Evolutionary conservation across 2,888 invertebrate genomes (phyloP), one percentile per base, ranked within the genome.

Genomic region (Drosophila rellima): DNA sequence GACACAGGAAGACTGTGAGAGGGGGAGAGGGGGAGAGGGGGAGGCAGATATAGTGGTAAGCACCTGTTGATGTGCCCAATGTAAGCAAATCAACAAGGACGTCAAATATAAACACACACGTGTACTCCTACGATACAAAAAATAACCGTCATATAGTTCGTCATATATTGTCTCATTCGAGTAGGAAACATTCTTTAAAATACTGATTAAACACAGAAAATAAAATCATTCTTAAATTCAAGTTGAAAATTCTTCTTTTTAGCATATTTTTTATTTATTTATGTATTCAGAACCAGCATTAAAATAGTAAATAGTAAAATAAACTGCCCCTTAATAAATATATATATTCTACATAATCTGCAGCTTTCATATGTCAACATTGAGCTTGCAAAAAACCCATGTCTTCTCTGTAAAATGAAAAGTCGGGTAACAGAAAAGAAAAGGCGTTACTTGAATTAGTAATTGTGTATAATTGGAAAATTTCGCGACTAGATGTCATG

Each of bases 1-100:
- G 10, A 37, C 15, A 40, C 23, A 39, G 37, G 7, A 4, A 15
- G 35, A 31, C 20, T n/a, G 31, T 15, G 48, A 29, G 4, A 45
- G 26, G 4, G 29, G 6, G 17, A 47, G 11, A 33, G 39, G 23
- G 20, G 17, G 37, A 29, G 23, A 20, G 18, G 20, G 35, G 23
- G n/a, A 15, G 26, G n/a, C n/a, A 13, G 26, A 15, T 10, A 20
- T 31, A 3, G 52, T n/a, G 23, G 42, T 18, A 29, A 8, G 13
- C 8, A 47, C 47, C 64, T 57, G 54, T 61, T 50, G 39, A 59
- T 70, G 51, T 55, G 61, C 48, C 70, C 56, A 62, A 62, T 70
- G 63, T 74, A 63, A 52, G 56, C 68, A 75, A 62, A 72, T 75
- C 73, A 71, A 57, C 72, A 61, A 77, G 70, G 51, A 60, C 54